Evolutionary conservation across 2,888 invertebrate genomes (phyloP).

Genomic region (Petrophora chlorosata): DNA sequence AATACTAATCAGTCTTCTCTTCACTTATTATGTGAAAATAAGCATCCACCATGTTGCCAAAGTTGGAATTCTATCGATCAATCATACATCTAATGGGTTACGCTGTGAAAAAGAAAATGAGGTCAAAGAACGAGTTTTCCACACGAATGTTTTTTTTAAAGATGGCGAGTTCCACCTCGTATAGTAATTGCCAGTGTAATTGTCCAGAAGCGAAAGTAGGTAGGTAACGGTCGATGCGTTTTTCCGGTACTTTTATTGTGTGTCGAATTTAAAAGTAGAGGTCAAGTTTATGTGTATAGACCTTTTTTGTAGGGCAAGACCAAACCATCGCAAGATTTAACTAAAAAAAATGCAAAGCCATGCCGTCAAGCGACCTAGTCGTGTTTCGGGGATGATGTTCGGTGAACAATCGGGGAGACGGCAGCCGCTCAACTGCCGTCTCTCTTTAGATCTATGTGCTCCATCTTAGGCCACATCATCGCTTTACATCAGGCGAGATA

Average conservation of each 20-base stretch:
- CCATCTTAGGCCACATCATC: too few species aligned
- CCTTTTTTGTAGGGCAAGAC: background rate
- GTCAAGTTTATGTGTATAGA: constrained; percentile 1
- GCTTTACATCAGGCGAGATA: too few species aligned
- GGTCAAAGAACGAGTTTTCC: background rate
- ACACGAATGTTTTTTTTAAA: too few species aligned
- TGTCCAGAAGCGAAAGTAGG: constrained; percentile 10
- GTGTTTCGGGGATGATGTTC: too few species aligned
- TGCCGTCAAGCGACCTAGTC: too few species aligned
- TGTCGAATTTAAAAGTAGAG: constrained; percentile 3
- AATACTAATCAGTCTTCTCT: too few species aligned
- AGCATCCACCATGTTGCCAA: background rate
- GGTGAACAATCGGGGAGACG: background rate
- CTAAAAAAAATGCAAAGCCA: too few species aligned
- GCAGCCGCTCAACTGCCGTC: too few species aligned
- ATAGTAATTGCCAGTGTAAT: background rate
- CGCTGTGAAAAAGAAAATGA: background rate
- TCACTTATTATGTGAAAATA: background rate
- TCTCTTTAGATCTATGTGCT: too few species aligned
- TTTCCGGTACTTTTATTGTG: constrained; percentile 6
- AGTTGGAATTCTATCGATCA: background rate
- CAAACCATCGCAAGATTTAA: too few species aligned
- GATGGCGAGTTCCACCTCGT: background rate
- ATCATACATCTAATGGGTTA: background rate
- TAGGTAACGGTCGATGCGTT: constrained; percentile 3